Percentiles rank a stretch among this genome's conserved stretches.
These are phyloP conservation scores for Passer montanus DNA, from an alignment of 2,113 vertebrate genomes.

Conservation along the genomic window DNA sequence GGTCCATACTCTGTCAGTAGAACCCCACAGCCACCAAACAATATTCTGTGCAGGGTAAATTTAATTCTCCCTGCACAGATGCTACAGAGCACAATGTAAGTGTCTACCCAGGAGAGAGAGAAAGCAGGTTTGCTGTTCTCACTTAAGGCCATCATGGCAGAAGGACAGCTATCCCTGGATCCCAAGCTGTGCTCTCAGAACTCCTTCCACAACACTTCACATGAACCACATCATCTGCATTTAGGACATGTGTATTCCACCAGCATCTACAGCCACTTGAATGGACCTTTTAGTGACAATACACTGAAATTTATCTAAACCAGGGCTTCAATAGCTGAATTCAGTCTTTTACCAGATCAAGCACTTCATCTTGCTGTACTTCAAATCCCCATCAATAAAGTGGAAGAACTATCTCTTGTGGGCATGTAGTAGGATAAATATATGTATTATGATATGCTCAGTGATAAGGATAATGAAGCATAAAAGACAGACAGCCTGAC, in stretches of 20 bases:
- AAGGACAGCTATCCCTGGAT: not conserved
- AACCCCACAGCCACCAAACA: not conserved
- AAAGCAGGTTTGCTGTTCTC: not conserved
- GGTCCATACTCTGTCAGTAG: not conserved
- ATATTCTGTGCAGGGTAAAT: not conserved
- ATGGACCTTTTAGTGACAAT: not conserved
- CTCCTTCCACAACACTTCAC: not conserved
- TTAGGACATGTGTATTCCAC: not conserved
- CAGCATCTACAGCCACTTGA: not conserved
- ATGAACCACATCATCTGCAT: not conserved
- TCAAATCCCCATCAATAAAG: not conserved
- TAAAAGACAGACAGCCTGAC: not conserved
- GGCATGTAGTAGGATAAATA: not conserved
- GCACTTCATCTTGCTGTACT: not conserved
- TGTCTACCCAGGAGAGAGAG: not conserved
- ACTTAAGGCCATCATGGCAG: not conserved
- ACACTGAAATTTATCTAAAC: not conserved
- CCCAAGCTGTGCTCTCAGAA: not conserved
- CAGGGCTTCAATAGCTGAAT: not conserved
- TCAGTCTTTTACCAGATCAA: not conserved
- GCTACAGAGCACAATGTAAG: not conserved
- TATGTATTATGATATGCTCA: not conserved
- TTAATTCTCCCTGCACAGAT: not conserved
- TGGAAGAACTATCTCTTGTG: not conserved
- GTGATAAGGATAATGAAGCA: slow-evolving; percentile 18